phyloP scores from a whole-genome alignment of 1,140 invertebrate genomes.

The Nasonia longicornis region DNA sequence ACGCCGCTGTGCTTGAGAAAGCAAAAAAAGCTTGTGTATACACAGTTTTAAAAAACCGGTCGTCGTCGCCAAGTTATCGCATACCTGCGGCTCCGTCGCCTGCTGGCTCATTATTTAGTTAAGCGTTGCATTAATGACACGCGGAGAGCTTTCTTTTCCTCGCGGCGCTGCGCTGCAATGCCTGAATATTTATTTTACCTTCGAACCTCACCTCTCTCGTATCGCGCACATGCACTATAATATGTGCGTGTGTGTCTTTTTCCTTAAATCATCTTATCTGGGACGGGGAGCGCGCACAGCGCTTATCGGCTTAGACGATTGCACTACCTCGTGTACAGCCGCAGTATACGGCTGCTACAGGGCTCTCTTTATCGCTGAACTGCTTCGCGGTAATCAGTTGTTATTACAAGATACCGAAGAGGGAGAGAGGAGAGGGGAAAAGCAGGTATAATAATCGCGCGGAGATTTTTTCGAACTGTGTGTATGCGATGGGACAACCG shows the following conservation, averaged over 20 bases:
- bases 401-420: conserved; percentile 36
- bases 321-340: conserved; percentile 15
- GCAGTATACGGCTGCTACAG: background rate
- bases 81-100: background rate
- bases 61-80: conserved; percentile 13
- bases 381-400: conserved; percentile 37
- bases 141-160: background rate
- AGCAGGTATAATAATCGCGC: conserved; percentile 26
- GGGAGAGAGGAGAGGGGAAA: background rate
- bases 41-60: conserved; percentile 21
- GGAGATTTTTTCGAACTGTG: background rate
- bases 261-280: conserved; percentile 38
- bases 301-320: conserved; percentile 36
- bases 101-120: conserved; percentile 30
- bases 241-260: background rate
- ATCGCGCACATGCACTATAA: too few species aligned
- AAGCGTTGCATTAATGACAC: conserved; percentile 25
- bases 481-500: background rate
- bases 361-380: conserved; percentile 23
- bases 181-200: background rate
- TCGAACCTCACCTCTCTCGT: background rate
- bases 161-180: too few species aligned
- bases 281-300: background rate
- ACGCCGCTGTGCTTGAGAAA: background rate
- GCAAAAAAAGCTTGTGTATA: background rate